Evolutionary conservation across 2,888 invertebrate genomes (phyloP), one percentile per base, ranked within the genome.

Genomic region (Palloptera scutellata): DNA sequence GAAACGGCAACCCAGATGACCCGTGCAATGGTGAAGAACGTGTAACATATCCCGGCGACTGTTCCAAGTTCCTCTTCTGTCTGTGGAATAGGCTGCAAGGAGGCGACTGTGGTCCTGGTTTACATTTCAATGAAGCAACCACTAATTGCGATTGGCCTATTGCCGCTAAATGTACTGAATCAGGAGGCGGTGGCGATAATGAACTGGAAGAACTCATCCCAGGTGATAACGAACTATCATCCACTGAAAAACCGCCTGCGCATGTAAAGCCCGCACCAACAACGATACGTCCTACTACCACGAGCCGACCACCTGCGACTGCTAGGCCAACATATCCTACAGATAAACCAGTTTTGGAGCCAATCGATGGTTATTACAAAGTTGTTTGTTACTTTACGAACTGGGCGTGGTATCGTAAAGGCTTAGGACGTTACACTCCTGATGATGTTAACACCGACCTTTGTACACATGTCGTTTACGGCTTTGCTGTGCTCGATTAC

Each of bases 381-480:
- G 88, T 95, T 0, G 92, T 95, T 0, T 96, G 95, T 79, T 96
- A 96, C 84, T 96, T 95, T 83, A 95, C 96, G 0, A 96, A 96
- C 81, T 96, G 96, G 96, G 94, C 96, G 0, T 95, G 95, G 94
- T 95, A 95, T 79, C 87, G 95, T 40, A 90, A 90, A 75, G 95
- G 94, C 0, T 80, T 89, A 45, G 96, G 94, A 53, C 93, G 93
- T 79, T 96, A 92, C 77, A 87, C 91, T 0, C 96, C 96, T 0
- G 94, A 94, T 78, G 89, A 96, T 78, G 95, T 96, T 61, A 92
- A 96, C 78, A 90, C 94, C 1, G 89, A 91, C 68, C 88, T 96
- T 0, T 97, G 97, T 80, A 96, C 97, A 0, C 97, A 97, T 81
- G 90, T 97, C 63, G 91, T 97, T 0, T 97, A 96, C 79, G 96